Evolutionary conservation across 2,888 invertebrate genomes (phyloP).

Genomic region (Hanleya hanleyi): DNA sequence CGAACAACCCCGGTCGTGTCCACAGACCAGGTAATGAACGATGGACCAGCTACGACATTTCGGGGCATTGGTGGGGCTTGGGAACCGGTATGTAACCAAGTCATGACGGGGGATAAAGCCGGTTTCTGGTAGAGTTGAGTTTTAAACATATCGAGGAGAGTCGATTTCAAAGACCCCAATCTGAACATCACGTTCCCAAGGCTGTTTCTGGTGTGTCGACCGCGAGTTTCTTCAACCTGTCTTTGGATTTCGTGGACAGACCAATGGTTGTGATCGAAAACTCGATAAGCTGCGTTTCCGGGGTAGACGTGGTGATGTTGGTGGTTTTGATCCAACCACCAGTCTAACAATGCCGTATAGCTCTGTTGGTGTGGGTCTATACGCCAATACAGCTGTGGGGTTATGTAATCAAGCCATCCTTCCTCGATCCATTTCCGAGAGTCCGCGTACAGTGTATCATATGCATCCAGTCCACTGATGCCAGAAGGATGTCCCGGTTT

Average conservation of each 20-base stretch:
- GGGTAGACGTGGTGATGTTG: conserved; percentile 55
- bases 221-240: conserved; percentile 55
- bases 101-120: conserved; percentile 53
- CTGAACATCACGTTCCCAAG: conserved; percentile 63
- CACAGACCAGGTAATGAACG: conserved; percentile 40
- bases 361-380: conserved; percentile 66
- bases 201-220: conserved; percentile 28
- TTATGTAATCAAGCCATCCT: conserved; percentile 66
- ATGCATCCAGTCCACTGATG: conserved; percentile 55
- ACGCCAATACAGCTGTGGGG: conserved; percentile 69
- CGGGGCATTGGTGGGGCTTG: conserved; percentile 31
- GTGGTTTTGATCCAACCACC: conserved; percentile 64
- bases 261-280: conserved; percentile 49
- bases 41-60: conserved; percentile 28
- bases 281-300: conserved; percentile 54
- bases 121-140: conserved; percentile 42
- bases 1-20: conserved; percentile 32
- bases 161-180: conserved; percentile 48
- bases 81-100: conserved; percentile 43
- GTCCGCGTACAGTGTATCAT: conserved; percentile 60
- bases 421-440: conserved; percentile 60
- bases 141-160: conserved; percentile 45
- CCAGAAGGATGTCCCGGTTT: conserved; percentile 58
- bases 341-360: conserved; percentile 62
- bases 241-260: conserved; percentile 49